A percentile compares a stretch with the other conserved stretches of the same genome.
Conservation (phyloP, 2,797 vertebrate genomes). For the Anguilla obscura region DNA sequence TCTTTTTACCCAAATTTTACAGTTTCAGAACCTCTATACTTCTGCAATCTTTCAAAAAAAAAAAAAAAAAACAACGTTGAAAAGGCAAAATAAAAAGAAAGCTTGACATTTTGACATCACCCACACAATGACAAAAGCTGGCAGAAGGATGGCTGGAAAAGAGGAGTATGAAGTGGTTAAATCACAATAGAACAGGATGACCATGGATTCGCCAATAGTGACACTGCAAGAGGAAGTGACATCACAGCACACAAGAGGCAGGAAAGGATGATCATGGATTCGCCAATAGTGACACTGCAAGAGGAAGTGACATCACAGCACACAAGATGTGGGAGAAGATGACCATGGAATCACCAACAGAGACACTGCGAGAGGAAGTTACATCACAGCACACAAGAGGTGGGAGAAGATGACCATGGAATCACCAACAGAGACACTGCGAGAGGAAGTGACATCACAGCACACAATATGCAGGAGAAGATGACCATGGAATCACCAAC, state of each 20-base stretch:
- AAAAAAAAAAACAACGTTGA: background rate
- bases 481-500: background rate
- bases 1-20: no score
- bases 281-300: background rate
- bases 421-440: no score
- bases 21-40: background rate
- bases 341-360: no score
- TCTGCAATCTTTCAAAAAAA: background rate
- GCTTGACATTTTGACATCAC: background rate
- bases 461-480: no score
- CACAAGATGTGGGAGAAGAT: background rate
- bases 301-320: background rate
- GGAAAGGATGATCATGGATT: background rate
- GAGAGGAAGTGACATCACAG: no score
- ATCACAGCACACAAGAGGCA: conserved; percentile 6
- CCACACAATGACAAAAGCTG: conserved; percentile 25
- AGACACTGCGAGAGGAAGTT: no score
- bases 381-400: no score
- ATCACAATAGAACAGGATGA: background rate
- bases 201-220: background rate
- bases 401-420: no score
- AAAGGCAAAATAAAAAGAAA: background rate
- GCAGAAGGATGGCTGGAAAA: conserved; percentile 27
- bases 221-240: conserved; percentile 9
- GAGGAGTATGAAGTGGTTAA: background rate